Evolutionary conservation across 1,140 invertebrate genomes (phyloP).

Genomic region (Caenorhabditis latens): DNA sequence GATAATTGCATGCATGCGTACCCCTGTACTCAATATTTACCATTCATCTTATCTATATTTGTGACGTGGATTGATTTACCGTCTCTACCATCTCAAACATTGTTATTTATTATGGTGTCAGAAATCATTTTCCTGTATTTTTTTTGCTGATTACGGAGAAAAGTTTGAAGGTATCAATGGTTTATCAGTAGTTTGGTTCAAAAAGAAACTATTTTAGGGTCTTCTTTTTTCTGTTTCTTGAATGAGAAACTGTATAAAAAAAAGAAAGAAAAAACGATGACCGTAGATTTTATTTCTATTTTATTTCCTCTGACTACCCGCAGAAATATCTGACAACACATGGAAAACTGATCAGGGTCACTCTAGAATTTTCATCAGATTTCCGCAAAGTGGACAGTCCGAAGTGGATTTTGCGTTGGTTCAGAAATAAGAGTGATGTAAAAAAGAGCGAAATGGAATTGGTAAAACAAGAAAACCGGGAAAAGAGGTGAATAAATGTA

Average conservation of each 20-base stretch:
- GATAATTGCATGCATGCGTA: not conserved
- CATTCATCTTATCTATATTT: constrained; percentile 10
- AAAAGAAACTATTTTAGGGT: not conserved
- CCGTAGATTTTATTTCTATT: constrained; percentile 13
- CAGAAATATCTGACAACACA: not conserved
- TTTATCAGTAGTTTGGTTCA: too few relatives aligned
- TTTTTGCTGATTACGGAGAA: too few relatives aligned
- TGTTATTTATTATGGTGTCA: not conserved
- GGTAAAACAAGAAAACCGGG: not conserved
- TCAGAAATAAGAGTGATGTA: not conserved
- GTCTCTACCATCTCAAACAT: not conserved
- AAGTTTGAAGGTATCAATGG: too few relatives aligned
- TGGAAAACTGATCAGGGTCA: constrained; percentile 41
- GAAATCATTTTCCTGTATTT: not conserved
- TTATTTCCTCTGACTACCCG: not conserved
- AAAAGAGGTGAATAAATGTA: not conserved
- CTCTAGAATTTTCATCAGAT: constrained; percentile 40
- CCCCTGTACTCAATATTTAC: not conserved
- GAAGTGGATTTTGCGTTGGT: not conserved
- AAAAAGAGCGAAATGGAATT: not conserved
- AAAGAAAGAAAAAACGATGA: not conserved
- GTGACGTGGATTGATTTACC: constrained; percentile 29
- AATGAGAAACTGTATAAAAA: not conserved
- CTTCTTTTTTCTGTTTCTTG: not conserved
- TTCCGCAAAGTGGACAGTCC: not conserved